A percentile compares a stretch with the other conserved stretches of the same genome.
Evolutionary conservation across 2,113 vertebrate species (phyloP).

Genomic region (Pristiophorus japonicus): DNA sequence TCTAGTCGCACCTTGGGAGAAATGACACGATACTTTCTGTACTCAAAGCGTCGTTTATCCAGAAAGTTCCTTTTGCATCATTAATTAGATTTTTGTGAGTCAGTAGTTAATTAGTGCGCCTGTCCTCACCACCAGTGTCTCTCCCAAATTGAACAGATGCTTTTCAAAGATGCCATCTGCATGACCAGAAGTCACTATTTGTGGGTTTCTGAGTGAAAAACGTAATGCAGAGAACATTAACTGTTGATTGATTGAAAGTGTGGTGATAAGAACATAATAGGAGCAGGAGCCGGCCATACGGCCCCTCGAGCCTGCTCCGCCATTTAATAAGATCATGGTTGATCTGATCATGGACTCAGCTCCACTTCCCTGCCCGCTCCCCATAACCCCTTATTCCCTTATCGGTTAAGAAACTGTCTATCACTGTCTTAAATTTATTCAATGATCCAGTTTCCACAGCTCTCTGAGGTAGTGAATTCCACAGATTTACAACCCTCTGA

Average conservation of each 20-base stretch:
- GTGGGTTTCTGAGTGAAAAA: not conserved
- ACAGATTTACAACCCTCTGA: too few species aligned
- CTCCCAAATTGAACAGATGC: not conserved
- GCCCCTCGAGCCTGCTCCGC: too few species aligned
- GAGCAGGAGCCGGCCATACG: too few species aligned
- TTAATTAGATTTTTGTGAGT: not conserved
- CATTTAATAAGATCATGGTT: too few species aligned
- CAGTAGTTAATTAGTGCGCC: not conserved
- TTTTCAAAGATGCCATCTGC: conserved; percentile 1
- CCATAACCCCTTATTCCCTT: too few species aligned
- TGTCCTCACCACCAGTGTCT: not conserved
- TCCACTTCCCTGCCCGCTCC: too few species aligned
- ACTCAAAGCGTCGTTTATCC: not conserved
- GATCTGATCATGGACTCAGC: too few species aligned
- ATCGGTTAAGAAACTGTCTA: too few species aligned
- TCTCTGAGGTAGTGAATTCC: too few species aligned
- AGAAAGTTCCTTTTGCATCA: not conserved
- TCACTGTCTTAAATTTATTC: too few species aligned
- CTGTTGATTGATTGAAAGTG: not conserved
- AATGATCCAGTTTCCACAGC: too few species aligned
- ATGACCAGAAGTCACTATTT: not conserved
- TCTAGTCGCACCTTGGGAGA: not conserved
- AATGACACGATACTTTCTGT: not conserved
- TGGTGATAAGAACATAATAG: too few species aligned
- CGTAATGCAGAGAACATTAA: not conserved